Evolutionary conservation across 2,888 invertebrate species (phyloP).

Genomic region (Melinopterus prodromus): DNA sequence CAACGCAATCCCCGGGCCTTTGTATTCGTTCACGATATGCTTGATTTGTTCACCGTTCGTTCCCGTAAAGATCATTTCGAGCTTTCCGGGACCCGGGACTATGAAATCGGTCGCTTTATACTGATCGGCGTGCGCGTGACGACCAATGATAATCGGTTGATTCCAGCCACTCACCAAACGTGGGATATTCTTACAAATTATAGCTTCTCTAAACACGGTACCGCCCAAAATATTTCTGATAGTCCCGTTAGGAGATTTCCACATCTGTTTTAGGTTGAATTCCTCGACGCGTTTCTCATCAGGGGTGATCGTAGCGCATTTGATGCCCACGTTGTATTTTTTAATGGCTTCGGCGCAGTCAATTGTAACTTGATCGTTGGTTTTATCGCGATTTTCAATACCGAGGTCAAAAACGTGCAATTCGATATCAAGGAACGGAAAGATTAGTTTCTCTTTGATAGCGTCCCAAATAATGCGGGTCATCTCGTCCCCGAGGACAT

Average conservation of each 20-base stretch:
- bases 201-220: constrained; percentile 83
- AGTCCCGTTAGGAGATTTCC: constrained; percentile 91
- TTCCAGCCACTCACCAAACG: constrained; percentile 94
- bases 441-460: constrained; percentile 95
- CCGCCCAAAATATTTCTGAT: constrained; percentile 89
- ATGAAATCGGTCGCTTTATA: constrained; percentile 98
- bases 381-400: constrained; percentile 93
- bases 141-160: constrained; percentile 96
- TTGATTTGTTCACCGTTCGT: constrained; percentile 69
- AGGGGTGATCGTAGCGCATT: constrained; percentile 98
- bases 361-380: constrained; percentile 93
- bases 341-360: constrained; percentile 97
- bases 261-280: constrained; percentile 88
- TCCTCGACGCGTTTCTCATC: constrained; percentile 96
- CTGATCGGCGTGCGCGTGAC: constrained; percentile 98
- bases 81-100: constrained; percentile 88
- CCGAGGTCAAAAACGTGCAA: constrained; percentile 94
- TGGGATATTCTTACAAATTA: constrained; percentile 93
- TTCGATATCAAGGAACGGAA: constrained; percentile 95
- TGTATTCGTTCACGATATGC: constrained; percentile 84
- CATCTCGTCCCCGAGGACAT: constrained; percentile 96
- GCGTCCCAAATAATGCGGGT: constrained; percentile 98
- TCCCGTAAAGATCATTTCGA: constrained; percentile 86
- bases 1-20: constrained; percentile 89
- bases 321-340: constrained; percentile 98